phyloP scores from a whole-genome alignment of 2,888 invertebrate genomes.

The Spilosoma lubricipeda region DNA sequence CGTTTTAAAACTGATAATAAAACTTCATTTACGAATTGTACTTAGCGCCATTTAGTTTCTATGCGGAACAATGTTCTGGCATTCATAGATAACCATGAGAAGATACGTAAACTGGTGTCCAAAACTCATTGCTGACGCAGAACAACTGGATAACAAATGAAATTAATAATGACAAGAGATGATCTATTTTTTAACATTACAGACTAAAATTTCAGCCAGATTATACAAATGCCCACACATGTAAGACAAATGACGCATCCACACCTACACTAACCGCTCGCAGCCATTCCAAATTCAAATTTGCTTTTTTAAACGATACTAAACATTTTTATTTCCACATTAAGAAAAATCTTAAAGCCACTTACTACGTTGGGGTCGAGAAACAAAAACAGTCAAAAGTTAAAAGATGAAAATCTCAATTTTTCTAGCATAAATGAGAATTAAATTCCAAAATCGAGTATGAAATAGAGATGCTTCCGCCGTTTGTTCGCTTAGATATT shows the following conservation, averaged over 20 bases:
- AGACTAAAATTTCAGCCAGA: constrained; percentile 8
- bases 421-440: background rate
- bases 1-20: background rate
- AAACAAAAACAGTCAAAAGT: background rate
- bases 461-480: no score
- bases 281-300: background rate
- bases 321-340: background rate
- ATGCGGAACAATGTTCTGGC: background rate
- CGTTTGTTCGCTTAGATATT: no score
- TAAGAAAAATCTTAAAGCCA: background rate
- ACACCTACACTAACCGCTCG: constrained; percentile 3
- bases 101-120: background rate
- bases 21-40: background rate
- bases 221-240: constrained; percentile 11
- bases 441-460: background rate
- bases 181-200: constrained; percentile 15
- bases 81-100: background rate
- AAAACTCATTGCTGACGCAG: constrained; percentile 5
- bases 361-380: background rate
- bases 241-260: constrained; percentile 6
- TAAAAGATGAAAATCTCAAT: background rate
- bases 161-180: constrained; percentile 14
- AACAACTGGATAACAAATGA: constrained; percentile 1
- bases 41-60: background rate
- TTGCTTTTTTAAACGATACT: background rate